These are phyloP conservation scores for Tethya wilhelma DNA, from an alignment of 37 sponge, comb jelly and placozoan genomes.

Conservation along the genomic window DNA sequence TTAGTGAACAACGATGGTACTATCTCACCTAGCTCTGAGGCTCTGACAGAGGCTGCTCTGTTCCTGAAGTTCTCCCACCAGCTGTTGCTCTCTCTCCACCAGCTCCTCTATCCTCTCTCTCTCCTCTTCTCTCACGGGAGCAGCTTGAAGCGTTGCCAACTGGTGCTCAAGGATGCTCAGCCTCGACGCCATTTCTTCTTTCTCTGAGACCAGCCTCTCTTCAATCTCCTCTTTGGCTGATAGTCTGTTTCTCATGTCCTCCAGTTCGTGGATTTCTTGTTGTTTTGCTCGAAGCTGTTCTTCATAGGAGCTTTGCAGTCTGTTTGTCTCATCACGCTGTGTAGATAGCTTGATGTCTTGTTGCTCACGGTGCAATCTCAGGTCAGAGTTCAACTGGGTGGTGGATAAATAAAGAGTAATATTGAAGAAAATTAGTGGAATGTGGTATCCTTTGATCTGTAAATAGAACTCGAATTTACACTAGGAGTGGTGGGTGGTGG, in stretches of 20 bases:
- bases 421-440: not conserved
- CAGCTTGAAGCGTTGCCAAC: slow-evolving; percentile 7
- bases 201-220: slow-evolving; percentile 38
- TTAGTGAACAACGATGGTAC: not conserved
- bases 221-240: slow-evolving; percentile 21
- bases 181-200: slow-evolving; percentile 5
- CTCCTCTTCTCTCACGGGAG: not conserved
- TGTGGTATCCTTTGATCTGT: too few relatives aligned
- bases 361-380: not conserved
- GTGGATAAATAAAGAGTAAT: not conserved
- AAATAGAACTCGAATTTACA: too few relatives aligned
- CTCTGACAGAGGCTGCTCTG: not conserved
- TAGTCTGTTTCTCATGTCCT: slow-evolving; percentile 29
- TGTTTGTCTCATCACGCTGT: slow-evolving; percentile 1
- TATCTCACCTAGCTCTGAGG: not conserved
- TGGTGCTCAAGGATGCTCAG: slow-evolving; percentile 35
- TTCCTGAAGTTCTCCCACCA: not conserved
- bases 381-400: slow-evolving; percentile 14
- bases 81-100: not conserved
- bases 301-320: slow-evolving; percentile 4
- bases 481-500: too few relatives aligned
- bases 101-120: slow-evolving; percentile 6
- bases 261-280: slow-evolving; percentile 29
- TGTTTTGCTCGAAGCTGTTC: slow-evolving; percentile 7
- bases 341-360: not conserved